Evolutionary conservation across 2,888 invertebrate species (phyloP).

Genomic region (Leptura quadrifasciata): DNA sequence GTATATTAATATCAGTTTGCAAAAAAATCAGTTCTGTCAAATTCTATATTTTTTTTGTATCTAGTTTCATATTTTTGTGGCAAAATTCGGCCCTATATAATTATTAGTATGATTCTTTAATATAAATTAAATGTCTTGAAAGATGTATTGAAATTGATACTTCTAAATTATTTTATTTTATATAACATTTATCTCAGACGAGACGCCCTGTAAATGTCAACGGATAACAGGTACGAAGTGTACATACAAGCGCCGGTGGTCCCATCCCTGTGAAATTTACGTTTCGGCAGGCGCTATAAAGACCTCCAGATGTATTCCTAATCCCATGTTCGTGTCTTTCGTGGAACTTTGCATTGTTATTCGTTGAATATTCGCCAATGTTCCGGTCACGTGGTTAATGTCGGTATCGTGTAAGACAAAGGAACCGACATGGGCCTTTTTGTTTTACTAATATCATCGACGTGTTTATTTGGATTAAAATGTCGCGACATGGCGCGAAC

Average conservation of each 20-base stretch:
- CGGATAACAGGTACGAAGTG: background rate
- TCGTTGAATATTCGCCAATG: constrained; percentile 50
- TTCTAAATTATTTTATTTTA: too few relatives aligned
- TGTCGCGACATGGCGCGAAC: constrained; percentile 50
- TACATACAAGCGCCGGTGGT: constrained; percentile 6
- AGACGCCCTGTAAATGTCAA: background rate
- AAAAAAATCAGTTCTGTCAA: too few relatives aligned
- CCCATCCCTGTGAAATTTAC: background rate
- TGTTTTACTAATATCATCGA: constrained; percentile 48
- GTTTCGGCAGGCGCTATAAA: constrained; percentile 12
- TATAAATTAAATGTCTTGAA: too few relatives aligned
- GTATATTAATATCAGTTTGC: too few relatives aligned
- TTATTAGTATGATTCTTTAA: too few relatives aligned
- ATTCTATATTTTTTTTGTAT: too few relatives aligned
- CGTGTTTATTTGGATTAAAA: constrained; percentile 54
- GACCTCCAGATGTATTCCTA: constrained; percentile 23
- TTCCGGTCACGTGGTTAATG: constrained; percentile 55
- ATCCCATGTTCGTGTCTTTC: constrained; percentile 23
- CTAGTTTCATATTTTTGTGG: too few relatives aligned
- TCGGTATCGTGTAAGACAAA: constrained; percentile 29
- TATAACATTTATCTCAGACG: background rate
- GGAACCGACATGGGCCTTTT: constrained; percentile 42
- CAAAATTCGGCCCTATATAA: too few relatives aligned
- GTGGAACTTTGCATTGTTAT: constrained; percentile 46
- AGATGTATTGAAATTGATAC: too few relatives aligned